Percentiles rank a stretch among this genome's conserved stretches.
These are phyloP conservation scores for Lasioglossum calceatum DNA, from an alignment of 2,888 invertebrate genomes.

Conservation along the genomic window DNA sequence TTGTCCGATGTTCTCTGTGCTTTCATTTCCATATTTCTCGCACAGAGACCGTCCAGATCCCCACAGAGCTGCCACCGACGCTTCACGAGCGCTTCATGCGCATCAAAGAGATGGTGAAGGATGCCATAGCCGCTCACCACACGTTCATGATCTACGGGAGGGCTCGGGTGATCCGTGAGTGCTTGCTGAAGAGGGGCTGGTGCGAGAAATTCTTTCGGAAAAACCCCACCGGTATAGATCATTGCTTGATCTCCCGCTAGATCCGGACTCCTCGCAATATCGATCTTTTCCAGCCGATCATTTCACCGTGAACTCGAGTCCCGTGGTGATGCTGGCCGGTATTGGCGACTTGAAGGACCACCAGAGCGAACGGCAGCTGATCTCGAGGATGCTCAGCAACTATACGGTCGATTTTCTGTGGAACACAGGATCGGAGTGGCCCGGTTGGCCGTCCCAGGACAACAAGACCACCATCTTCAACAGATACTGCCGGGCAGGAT, in stretches of 20 bases:
- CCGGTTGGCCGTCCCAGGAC: conserved; percentile 88
- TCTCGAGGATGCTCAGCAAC: conserved; percentile 91
- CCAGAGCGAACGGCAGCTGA: conserved; percentile 80
- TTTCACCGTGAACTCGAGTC: conserved; percentile 76
- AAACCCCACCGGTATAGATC: conserved; percentile 52
- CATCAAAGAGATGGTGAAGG: conserved; percentile 79
- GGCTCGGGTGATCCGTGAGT: conserved; percentile 79
- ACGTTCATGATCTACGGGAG: conserved; percentile 83
- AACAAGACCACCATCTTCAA: conserved; percentile 90
- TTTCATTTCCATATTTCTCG: neutral
- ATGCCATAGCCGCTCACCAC: conserved; percentile 77
- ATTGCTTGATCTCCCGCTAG: neutral
- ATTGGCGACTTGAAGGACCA: conserved; percentile 79
- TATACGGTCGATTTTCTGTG: conserved; percentile 95
- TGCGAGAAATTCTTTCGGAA: conserved; percentile 80
- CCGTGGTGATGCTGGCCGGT: conserved; percentile 77
- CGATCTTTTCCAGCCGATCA: conserved; percentile 66
- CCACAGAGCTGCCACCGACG: conserved; percentile 69
- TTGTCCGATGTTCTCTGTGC: too few species aligned
- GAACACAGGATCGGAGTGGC: conserved; percentile 94
- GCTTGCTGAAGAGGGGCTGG: conserved; percentile 81
- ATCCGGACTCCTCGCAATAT: neutral
- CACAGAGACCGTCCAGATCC: conserved; percentile 24
- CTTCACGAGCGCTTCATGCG: conserved; percentile 78
- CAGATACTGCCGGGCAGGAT: conserved; percentile 94